Evolutionary conservation across 2,113 vertebrate genomes (phyloP), one percentile per base, ranked within the genome.

Genomic region (Anhinga rufa): DNA sequence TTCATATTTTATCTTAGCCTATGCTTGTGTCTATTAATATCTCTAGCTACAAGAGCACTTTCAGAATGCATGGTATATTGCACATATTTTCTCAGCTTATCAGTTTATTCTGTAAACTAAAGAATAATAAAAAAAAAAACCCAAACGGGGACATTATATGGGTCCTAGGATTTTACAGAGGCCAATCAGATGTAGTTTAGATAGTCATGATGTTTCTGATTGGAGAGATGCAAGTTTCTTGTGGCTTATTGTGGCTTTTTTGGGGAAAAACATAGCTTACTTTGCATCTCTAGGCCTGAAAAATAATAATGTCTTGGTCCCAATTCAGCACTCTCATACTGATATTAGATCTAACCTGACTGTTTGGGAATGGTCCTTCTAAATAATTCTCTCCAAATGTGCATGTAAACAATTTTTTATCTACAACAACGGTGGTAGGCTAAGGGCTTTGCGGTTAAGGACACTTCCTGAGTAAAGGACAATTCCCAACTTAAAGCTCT

Each of bases 111-210:
- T 96, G 90, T 76, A 85, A 96, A 96, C 83, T 90, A 86, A 93
- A 87, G 71, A 85, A 97, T 96, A 44, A 44, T 44, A 26, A 78
- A 81, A 79, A 86, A 46, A 51, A 52, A 51, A 81, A 94, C n/a
- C 44, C 44, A 96, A 34, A 11, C 57, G 92, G 64, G 80, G 86
- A 54, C 51, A 94, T 95, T 94, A 86, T 96, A 90, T 96, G 94
- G 97, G 95, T 98, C 95, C 93, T 86, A 83, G 88, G 49, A 96
- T 96, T 98, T 97, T 92, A 94, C 95, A 95, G 93, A 97, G 97
- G 95, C 98, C 98, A 98, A 98, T 98, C 97, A 97, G 96, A 97
- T 96, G 94, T 96, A 96, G 95, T 95, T 96, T 97, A 95, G 92
- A 93, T 97, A 97, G 97, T 96, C 95, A 88, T 96, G 91, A 91